Evolutionary conservation across 2,113 vertebrate genomes (phyloP).

Genomic region (Catharus fuscescens): DNA sequence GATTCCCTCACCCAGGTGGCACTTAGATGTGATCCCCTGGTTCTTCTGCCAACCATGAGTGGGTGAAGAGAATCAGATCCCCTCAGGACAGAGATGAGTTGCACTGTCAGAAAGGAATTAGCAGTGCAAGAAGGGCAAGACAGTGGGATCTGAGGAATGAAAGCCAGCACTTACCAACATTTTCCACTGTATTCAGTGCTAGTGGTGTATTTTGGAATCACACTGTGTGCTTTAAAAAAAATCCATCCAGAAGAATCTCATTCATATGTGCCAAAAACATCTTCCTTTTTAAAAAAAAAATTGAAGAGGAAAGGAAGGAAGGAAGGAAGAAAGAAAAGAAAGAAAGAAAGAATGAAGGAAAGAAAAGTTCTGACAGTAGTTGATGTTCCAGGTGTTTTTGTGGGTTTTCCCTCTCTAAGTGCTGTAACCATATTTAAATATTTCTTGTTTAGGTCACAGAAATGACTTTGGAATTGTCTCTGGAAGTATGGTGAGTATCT

Average conservation of each 20-base stretch:
- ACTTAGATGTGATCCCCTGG: not conserved
- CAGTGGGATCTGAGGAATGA: not conserved
- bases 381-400: not conserved
- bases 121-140: not conserved
- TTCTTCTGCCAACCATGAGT: not conserved
- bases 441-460: slow-evolving; percentile 85
- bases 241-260: not conserved
- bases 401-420: not conserved
- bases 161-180: not conserved
- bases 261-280: not conserved
- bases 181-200: not conserved
- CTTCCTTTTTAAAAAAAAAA: not conserved
- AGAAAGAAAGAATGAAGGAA: not conserved
- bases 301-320: not conserved
- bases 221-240: not conserved
- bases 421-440: not conserved
- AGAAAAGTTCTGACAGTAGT: not conserved
- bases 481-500: slow-evolving; percentile 92
- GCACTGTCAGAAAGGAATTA: not conserved
- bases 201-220: not conserved
- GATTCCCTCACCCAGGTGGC: not conserved
- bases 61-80: not conserved
- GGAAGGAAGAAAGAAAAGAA: too few species aligned
- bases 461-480: slow-evolving; percentile 86
- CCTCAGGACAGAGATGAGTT: not conserved